Evolutionary conservation across 2,888 invertebrate species (phyloP).

Genomic region (Heliconius hortense): DNA sequence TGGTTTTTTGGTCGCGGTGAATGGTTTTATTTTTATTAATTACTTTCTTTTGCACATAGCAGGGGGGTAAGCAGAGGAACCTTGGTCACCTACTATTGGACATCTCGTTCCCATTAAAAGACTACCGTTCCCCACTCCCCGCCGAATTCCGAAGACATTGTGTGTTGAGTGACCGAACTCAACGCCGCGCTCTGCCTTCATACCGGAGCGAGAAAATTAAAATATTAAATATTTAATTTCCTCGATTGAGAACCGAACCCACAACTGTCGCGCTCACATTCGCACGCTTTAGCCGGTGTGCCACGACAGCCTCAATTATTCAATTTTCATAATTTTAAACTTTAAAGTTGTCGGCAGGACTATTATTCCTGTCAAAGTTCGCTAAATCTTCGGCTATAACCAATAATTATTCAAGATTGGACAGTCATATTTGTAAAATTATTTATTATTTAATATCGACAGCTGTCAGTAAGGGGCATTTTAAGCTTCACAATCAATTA

Average conservation of each 20-base stretch:
- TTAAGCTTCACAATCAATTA: conserved; percentile 21
- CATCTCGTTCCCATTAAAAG: no score
- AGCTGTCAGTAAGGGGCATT: conserved; percentile 12
- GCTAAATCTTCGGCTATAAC: conserved; percentile 16
- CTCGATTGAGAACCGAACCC: neutral
- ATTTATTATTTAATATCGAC: conserved; percentile 19
- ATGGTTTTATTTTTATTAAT: no score
- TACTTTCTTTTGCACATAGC: no score
- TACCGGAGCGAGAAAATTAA: no score
- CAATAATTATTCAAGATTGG: conserved; percentile 16
- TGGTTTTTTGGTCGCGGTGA: no score
- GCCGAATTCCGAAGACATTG: no score
- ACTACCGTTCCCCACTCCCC: no score
- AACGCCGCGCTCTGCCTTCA: no score
- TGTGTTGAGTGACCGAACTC: no score
- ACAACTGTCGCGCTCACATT: neutral
- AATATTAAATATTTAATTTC: no score
- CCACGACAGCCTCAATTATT: neutral
- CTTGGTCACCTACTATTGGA: no score
- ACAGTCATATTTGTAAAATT: conserved; percentile 14
- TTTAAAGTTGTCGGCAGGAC: neutral
- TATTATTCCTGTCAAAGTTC: conserved; percentile 11
- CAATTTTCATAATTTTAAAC: neutral
- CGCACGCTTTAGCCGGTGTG: rapidly evolving
- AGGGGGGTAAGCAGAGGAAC: no score